phyloP scores from a whole-genome alignment of 2,113 vertebrate species.

The Psittacus erithacus region DNA sequence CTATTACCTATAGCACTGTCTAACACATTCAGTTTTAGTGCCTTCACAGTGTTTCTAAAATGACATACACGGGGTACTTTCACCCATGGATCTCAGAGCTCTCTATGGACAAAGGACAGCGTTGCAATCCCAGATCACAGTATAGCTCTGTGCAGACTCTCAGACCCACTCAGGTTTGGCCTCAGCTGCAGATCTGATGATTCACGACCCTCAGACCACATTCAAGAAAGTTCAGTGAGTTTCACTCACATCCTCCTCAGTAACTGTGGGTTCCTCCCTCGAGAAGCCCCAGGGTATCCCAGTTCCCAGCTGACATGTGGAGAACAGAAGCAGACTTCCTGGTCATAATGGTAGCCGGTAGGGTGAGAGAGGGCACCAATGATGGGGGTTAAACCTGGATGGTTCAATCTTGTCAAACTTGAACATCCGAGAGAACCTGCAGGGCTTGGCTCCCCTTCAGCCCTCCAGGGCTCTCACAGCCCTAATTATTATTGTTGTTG shows the following conservation, averaged over 20 bases:
- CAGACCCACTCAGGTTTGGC: neutral
- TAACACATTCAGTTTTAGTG: no score
- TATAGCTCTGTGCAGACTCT: neutral
- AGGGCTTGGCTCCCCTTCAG: constrained; percentile 65
- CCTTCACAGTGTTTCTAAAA: neutral
- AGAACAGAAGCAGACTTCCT: constrained; percentile 24
- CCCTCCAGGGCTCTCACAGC: constrained; percentile 63
- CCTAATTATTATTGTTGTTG: constrained; percentile 68
- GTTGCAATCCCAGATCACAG: neutral
- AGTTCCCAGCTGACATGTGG: neutral
- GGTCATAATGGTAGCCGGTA: neutral
- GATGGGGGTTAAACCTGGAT: constrained; percentile 26
- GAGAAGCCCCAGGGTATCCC: constrained; percentile 24
- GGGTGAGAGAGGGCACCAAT: constrained; percentile 42
- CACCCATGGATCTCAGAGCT: neutral
- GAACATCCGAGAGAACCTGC: constrained; percentile 66
- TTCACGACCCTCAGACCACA: constrained; percentile 68
- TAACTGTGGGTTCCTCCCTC: neutral
- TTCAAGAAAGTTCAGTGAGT: constrained; percentile 48
- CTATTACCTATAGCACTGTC: neutral
- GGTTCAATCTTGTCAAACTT: constrained; percentile 46
- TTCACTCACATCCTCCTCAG: constrained; percentile 59
- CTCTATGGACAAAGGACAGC: neutral
- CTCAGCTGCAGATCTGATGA: neutral
- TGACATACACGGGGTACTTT: neutral